Conservation (phyloP, 2,888 invertebrate genomes). For the Andrena trimmerana region DNA sequence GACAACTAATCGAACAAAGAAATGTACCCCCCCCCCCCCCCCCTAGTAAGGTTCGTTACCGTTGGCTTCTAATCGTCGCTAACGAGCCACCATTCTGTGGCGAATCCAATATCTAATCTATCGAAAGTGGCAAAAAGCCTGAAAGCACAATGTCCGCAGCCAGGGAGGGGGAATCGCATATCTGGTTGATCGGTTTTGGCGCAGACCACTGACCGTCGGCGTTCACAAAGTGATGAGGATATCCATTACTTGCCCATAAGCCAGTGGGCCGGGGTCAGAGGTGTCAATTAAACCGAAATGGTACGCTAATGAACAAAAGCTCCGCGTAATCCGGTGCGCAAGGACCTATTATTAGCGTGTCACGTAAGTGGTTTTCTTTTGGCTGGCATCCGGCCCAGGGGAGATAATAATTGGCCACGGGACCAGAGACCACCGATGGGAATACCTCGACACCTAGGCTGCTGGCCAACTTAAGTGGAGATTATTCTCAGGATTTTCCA, state of each 20-base stretch:
- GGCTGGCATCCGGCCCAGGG: constrained; percentile 74
- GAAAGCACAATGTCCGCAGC: constrained; percentile 14
- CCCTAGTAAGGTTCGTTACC: not conserved
- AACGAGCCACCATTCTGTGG: not conserved
- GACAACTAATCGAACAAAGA: not conserved
- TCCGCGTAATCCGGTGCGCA: constrained; percentile 77
- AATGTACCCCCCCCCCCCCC: not conserved
- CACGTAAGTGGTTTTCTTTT: constrained; percentile 78
- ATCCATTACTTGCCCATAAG: constrained; percentile 75
- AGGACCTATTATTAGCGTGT: constrained; percentile 75
- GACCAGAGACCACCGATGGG: constrained; percentile 61
- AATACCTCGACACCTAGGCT: constrained; percentile 61
- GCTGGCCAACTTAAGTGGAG: constrained; percentile 48
- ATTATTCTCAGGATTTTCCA: constrained; percentile 47
- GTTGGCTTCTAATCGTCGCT: constrained; percentile 10
- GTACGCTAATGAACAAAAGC: constrained; percentile 81
- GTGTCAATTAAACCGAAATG: constrained; percentile 82
- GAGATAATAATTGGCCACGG: constrained; percentile 78
- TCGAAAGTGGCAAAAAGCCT: not conserved
- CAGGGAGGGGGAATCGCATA: constrained; percentile 48
- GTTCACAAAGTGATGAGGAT: constrained; percentile 66
- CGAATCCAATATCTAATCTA: not conserved
- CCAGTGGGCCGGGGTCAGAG: constrained; percentile 69
- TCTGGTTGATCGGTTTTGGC: constrained; percentile 62
- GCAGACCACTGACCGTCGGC: constrained; percentile 29